Percentiles rank a stretch among this genome's conserved stretches.
Evolutionary conservation across 1,140 invertebrate species (phyloP).

Genomic region (Microplitis mediator): DNA sequence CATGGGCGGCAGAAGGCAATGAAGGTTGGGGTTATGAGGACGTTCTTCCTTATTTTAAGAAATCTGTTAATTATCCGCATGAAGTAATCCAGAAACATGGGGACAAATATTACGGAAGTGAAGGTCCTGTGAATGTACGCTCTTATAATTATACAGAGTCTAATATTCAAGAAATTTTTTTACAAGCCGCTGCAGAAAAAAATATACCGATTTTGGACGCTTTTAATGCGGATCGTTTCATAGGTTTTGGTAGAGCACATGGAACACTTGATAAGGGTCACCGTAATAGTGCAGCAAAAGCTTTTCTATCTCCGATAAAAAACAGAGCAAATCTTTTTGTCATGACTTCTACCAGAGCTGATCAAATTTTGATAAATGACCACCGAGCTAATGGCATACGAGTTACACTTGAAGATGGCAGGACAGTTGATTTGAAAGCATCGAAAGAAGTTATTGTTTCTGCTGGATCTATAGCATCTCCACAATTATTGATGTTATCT

Average conservation of each 20-base stretch:
- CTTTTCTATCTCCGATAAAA: slow-evolving; percentile 67
- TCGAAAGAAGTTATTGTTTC: slow-evolving; percentile 80
- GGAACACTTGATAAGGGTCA: slow-evolving; percentile 63
- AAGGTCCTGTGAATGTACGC: slow-evolving; percentile 54
- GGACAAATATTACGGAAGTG: slow-evolving; percentile 42
- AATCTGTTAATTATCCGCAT: slow-evolving; percentile 52
- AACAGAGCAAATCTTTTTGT: slow-evolving; percentile 73
- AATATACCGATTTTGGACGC: slow-evolving; percentile 51
- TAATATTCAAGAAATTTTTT: slow-evolving; percentile 50
- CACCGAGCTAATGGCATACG: background rate
- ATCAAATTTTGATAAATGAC: slow-evolving; percentile 64
- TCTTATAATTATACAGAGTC: slow-evolving; percentile 60
- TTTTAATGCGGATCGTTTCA: slow-evolving; percentile 52
- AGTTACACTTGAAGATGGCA: background rate
- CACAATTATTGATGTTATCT: slow-evolving; percentile 87
- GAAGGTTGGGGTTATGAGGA: slow-evolving; percentile 65
- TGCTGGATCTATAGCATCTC: slow-evolving; percentile 80
- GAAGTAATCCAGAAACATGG: slow-evolving; percentile 41
- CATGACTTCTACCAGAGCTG: slow-evolving; percentile 64
- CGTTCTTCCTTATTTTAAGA: slow-evolving; percentile 65
- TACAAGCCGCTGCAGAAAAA: slow-evolving; percentile 52
- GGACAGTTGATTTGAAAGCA: slow-evolving; percentile 43
- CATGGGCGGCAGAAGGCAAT: slow-evolving; percentile 68
- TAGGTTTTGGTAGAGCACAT: slow-evolving; percentile 62
- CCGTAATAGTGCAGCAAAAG: slow-evolving; percentile 69